Evolutionary conservation across 2,888 invertebrate genomes (phyloP), one percentile per base, ranked within the genome.

Genomic region (Melieria crassipennis): DNA sequence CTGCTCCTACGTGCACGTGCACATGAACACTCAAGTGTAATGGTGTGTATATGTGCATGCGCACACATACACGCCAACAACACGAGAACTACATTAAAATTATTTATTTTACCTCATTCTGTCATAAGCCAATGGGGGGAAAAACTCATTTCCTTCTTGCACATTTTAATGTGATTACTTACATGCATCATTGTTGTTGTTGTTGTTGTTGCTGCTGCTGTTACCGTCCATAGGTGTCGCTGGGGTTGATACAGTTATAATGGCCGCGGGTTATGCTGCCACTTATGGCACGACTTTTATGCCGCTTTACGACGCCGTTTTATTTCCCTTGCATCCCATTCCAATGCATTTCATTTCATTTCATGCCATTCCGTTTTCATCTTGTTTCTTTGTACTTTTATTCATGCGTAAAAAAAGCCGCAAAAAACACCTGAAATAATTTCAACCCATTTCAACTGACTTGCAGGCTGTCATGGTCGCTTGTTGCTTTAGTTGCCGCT

Each of bases 41-140:
- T 30, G 30, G 30, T 30, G 30, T 30, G 30, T 30, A 2, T 30
- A 30, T 30, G 30, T 30, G 30, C 11, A 4, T 4, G 42, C 7
- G 7, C 52, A 52, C 52, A 16, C 60, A 60, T 11, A 60, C 11
- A 45, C n/a, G 16, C 48, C 50, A 5, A 10, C 46, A 67, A 72
- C 70, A 72, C 55, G 70, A 70, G 58, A 70, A 66, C 63, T 84
- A 83, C 84, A 84, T 84, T 84, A 84, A 84, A 83, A 82, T 82
- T 82, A 83, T 80, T 84, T 81, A 80, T 82, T 82, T 80, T 80
- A 81, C 81, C 79, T 82, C 81, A 79, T 82, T 82, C 82, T 77
- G 65, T 75, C 73, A 72, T 70, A 73, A 75, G 64, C 55, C 55
- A 60, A 55, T 55, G 79, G 79, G 78, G 79, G 78, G 76, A 79